Percentiles rank a stretch among this genome's conserved stretches.
phyloP scores from a whole-genome alignment of 2,888 invertebrate genomes.

The Pseudanteris insignis region DNA sequence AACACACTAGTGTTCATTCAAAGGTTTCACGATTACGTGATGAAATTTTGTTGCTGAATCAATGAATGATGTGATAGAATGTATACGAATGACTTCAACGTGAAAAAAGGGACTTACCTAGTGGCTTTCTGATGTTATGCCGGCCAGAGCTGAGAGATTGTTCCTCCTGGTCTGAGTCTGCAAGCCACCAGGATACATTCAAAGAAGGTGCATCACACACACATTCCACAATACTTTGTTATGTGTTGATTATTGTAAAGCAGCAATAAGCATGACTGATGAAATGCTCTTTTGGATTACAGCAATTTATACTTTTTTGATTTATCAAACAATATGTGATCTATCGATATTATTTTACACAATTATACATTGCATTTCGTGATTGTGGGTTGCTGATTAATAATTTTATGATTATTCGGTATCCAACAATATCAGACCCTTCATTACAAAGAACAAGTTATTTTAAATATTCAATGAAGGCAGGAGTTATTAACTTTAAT shows the following conservation, averaged over 20 bases:
- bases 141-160: slow-evolving; percentile 63
- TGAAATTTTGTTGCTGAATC: not conserved
- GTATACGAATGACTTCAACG: slow-evolving; percentile 12
- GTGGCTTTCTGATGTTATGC: slow-evolving; percentile 70
- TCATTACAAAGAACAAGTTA: too few relatives aligned
- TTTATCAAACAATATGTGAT: not conserved
- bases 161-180: slow-evolving; percentile 67
- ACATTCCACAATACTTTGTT: slow-evolving; percentile 65
- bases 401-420: too few relatives aligned
- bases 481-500: too few relatives aligned
- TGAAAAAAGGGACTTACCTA: slow-evolving; percentile 67
- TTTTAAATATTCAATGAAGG: too few relatives aligned
- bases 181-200: slow-evolving; percentile 65
- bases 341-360: too few relatives aligned
- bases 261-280: slow-evolving; percentile 35
- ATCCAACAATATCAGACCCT: too few relatives aligned
- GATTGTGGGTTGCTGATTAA: too few relatives aligned
- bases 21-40: not conserved
- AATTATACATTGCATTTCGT: too few relatives aligned
- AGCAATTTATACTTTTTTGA: slow-evolving; percentile 8
- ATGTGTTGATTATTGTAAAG: slow-evolving; percentile 55
- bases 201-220: slow-evolving; percentile 65
- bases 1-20: too few relatives aligned
- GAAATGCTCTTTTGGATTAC: slow-evolving; percentile 13
- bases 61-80: slow-evolving; percentile 31